Evolutionary conservation across 2,888 invertebrate genomes (phyloP).

Genomic region (Philaethria dido): DNA sequence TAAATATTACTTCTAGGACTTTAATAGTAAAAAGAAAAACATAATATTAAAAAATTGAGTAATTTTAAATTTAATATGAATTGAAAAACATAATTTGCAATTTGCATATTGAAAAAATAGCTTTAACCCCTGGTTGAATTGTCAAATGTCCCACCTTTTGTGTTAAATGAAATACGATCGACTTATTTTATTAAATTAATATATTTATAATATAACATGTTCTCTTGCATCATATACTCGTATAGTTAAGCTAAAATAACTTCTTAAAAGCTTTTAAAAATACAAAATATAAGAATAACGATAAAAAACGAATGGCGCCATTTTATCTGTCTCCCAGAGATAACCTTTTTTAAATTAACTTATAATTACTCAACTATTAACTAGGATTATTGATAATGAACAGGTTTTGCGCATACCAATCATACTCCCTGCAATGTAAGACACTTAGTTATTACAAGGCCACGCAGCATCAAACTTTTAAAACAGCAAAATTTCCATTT

Average conservation of each 20-base stretch:
- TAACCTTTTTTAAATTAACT: conserved; percentile 2
- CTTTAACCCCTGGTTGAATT: too few relatives aligned
- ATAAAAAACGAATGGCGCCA: background rate
- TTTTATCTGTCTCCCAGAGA: background rate
- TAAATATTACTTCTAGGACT: background rate
- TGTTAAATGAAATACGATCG: too few relatives aligned
- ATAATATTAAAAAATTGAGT: too few relatives aligned
- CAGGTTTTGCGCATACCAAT: background rate
- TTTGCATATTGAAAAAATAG: too few relatives aligned
- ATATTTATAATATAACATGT: too few relatives aligned
- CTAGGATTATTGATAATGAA: background rate
- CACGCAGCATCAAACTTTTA: background rate
- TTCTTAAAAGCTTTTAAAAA: too few relatives aligned
- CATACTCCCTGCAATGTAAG: background rate
- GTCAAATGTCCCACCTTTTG: too few relatives aligned
- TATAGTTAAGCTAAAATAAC: too few relatives aligned
- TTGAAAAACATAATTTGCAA: too few relatives aligned
- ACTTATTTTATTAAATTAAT: too few relatives aligned
- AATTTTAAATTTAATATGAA: too few relatives aligned
- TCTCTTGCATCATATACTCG: too few relatives aligned
- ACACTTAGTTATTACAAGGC: background rate
- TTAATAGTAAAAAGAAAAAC: background rate
- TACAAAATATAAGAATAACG: background rate
- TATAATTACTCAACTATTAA: background rate
- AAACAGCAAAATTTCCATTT: background rate